Evolutionary conservation across 2,888 invertebrate genomes (phyloP).

Genomic region (Falcaria lacertinaria): DNA sequence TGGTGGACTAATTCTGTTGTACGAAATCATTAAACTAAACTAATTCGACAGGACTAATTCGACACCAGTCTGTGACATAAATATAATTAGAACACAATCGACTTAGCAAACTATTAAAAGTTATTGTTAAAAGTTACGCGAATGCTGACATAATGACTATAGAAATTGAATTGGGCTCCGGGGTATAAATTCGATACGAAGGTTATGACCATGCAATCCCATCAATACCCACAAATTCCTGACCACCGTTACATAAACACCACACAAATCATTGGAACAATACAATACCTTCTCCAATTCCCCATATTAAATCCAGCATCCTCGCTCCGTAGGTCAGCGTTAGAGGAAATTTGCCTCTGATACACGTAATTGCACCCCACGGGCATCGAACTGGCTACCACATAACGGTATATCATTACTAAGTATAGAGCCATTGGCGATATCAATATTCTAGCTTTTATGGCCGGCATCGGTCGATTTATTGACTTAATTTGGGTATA

Average conservation of each 20-base stretch:
- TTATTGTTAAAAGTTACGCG: no score
- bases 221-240: not conserved
- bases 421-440: conserved; percentile 15
- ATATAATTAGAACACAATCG: no score
- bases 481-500: not conserved
- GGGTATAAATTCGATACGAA: no score
- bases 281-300: conserved; percentile 20
- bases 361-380: conserved; percentile 41
- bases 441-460: conserved; percentile 21
- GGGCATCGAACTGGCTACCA: conserved; percentile 37
- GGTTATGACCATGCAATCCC: not conserved
- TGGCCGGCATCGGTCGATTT: not conserved
- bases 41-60: no score
- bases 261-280: conserved; percentile 9
- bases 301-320: conserved; percentile 7
- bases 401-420: conserved; percentile 13
- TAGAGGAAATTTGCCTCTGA: conserved; percentile 54
- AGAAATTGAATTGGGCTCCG: no score
- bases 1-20: no score
- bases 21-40: no score
- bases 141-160: no score
- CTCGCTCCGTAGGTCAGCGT: conserved; percentile 29
- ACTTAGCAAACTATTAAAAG: no score
- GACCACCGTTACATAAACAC: not conserved
- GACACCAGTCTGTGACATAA: no score